phyloP scores from a whole-genome alignment of 2,797 vertebrate species.

The Sphenopsis melanotis region DNA sequence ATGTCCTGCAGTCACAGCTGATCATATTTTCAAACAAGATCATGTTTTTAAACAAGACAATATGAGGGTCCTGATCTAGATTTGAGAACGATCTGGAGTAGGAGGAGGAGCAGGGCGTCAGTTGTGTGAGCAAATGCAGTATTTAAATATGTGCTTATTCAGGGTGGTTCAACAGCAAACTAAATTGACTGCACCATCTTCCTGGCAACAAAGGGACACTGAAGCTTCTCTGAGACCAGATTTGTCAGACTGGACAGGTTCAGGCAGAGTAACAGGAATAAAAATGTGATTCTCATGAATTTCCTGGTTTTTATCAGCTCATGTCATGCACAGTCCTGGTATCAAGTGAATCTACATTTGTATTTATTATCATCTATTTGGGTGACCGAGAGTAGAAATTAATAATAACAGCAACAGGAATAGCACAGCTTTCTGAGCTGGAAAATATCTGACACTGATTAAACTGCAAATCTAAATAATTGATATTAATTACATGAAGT shows the following conservation, averaged over 20 bases:
- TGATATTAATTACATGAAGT: slow-evolving; percentile 61
- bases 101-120: background rate
- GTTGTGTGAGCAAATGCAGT: background rate
- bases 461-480: slow-evolving; percentile 71
- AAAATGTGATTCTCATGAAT: background rate
- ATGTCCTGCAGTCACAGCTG: background rate
- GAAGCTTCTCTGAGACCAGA: background rate
- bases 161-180: background rate
- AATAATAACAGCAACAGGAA: slow-evolving; percentile 32
- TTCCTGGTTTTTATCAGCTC: background rate
- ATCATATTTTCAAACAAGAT: background rate
- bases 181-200: background rate
- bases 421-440: slow-evolving; percentile 32
- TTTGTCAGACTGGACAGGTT: background rate
- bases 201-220: background rate
- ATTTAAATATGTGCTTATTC: background rate
- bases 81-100: background rate
- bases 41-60: background rate
- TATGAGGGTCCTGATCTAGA: background rate
- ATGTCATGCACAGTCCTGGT: background rate
- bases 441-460: slow-evolving; percentile 61
- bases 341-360: slow-evolving; percentile 19
- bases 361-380: slow-evolving; percentile 54
- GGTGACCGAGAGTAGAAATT: slow-evolving; percentile 21
- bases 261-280: background rate